phyloP scores from a whole-genome alignment of 2,888 invertebrate species.

The Aradus depressus region DNA sequence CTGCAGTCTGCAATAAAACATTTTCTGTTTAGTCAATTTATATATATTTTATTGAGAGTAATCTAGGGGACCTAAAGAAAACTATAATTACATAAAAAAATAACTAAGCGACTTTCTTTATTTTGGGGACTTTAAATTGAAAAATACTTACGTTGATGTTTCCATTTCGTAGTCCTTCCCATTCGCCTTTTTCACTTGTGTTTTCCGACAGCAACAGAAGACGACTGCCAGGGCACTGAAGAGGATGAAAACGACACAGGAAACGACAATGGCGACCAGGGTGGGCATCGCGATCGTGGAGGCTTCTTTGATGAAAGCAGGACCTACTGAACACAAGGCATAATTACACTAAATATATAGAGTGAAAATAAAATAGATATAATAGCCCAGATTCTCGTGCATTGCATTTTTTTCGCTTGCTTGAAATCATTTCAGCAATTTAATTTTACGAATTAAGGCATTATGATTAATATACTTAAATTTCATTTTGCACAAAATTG shows the following conservation, averaged over 20 bases:
- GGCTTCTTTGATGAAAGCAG: conserved; percentile 68
- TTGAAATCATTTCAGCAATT: too few species aligned
- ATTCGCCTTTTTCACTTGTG: conserved; percentile 66
- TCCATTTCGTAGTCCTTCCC: conserved; percentile 88
- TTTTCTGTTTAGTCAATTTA: neutral
- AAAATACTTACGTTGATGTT: conserved; percentile 43
- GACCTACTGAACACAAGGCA: conserved; percentile 63
- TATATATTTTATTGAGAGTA: too few species aligned
- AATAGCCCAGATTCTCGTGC: too few species aligned
- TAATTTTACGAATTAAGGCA: too few species aligned
- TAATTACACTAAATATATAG: too few species aligned
- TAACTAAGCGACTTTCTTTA: neutral
- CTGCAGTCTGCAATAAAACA: neutral
- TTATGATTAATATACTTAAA: too few species aligned
- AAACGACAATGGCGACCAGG: conserved; percentile 63
- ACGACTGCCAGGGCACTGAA: conserved; percentile 64
- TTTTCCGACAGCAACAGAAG: conserved; percentile 75
- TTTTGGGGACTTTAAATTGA: neutral
- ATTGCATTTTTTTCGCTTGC: too few species aligned
- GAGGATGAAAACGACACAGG: conserved; percentile 66
- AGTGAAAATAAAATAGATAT: too few species aligned
- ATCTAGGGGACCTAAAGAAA: too few species aligned
- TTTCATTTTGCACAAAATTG: too few species aligned
- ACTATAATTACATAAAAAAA: too few species aligned
- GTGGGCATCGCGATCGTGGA: conserved; percentile 66